Evolutionary conservation across 2,113 vertebrate species (phyloP).

Genomic region (Struthidea cinerea): DNA sequence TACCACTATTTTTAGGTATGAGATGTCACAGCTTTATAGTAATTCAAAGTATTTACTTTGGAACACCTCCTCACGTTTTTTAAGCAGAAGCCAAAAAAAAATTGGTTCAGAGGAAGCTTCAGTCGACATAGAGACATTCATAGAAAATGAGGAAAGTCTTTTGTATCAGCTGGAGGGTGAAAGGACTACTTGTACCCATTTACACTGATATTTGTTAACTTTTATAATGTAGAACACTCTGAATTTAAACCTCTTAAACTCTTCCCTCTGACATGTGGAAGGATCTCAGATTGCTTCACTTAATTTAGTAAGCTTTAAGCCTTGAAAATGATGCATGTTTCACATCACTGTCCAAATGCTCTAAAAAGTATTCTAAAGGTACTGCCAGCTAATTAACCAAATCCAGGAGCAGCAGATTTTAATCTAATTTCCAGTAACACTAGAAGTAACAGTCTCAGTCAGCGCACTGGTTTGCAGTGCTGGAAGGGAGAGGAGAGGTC

Average conservation of each 20-base stretch:
- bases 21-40: conserved; percentile 12
- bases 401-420: background rate
- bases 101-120: background rate
- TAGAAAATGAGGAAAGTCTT: background rate
- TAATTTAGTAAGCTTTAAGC: background rate
- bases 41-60: background rate
- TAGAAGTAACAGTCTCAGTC: background rate
- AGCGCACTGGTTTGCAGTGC: background rate
- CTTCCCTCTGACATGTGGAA: background rate
- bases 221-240: background rate
- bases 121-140: background rate
- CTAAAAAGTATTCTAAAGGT: background rate
- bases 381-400: background rate
- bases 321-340: background rate
- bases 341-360: background rate
- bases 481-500: background rate
- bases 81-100: conserved; percentile 26
- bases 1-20: background rate
- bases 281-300: background rate
- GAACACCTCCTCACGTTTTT: conserved; percentile 17
- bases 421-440: background rate
- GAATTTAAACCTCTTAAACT: background rate
- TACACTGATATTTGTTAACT: background rate
- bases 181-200: background rate
- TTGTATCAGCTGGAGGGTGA: background rate